Base-by-base conservation (phyloP, 92 coral and sea anemone species). In the Porites cylindrica region DNA sequence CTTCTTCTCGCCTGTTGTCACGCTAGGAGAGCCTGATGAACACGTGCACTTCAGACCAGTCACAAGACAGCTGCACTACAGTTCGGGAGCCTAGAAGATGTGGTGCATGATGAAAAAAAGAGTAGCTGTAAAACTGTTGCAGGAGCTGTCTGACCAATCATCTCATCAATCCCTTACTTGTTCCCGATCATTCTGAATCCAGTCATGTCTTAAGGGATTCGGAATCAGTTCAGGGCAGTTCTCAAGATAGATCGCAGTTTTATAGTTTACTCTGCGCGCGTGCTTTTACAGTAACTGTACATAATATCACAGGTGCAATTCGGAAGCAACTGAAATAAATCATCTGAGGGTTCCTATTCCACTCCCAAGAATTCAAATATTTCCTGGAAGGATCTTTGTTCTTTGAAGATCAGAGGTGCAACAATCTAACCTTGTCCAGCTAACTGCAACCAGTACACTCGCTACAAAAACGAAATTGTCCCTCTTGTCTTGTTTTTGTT, bases 301-400 rank as follows among this genome's bases (percentile, higher is more conserved):
- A 23, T 23, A 23, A 88, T 1, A 12, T 56, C 19, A 32, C 91
- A 91, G 0, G 82, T 83, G 68, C 77, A 87, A 11, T 78, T 86
- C 75, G 82, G 82, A 18, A 85, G 78, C 8, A 54, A 67, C 62
- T 66, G 24, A 58, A 87, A 82, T 12, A 91, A 85, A 13, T 76
- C 77, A 65, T 87, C 85, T 8, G 87, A 77, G 38, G 88, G 89
- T 29, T 76, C 79, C 91, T 86, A 87, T 78, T 87, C 87, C 85
- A 78, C 19, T 14, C 86, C 80, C 12, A 91, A 26, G 18, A 12
- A 79, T 12, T 82, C 38, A 13, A 91, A 87, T 23, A 83, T 23
- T 56, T 82, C 88, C 32, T 74, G 87, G 61, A 66, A 76, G 70
- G 81, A 66, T 29, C 47, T 77, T n/a, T 83, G 52, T 24, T 78